Percentiles rank a stretch among this genome's conserved stretches.
These are phyloP conservation scores for Ginglymostoma cirratum DNA, from an alignment of 2,113 vertebrate species.

Conservation along the genomic window DNA sequence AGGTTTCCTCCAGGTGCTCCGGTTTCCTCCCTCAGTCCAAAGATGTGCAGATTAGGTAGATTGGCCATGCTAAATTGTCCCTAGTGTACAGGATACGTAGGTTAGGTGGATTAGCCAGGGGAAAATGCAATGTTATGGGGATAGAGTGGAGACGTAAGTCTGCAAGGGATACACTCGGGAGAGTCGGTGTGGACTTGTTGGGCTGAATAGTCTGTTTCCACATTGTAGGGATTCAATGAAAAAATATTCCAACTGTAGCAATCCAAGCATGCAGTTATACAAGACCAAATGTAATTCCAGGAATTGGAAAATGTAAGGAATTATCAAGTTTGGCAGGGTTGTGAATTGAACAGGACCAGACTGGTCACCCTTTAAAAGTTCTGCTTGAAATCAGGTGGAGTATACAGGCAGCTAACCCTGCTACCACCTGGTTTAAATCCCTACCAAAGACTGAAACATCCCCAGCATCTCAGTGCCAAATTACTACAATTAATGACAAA, in stretches of 20 bases:
- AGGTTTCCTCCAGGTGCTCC: too few species aligned
- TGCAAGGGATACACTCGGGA: too few species aligned
- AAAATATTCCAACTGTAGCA: not conserved
- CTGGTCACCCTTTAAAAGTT: not conserved
- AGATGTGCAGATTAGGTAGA: too few species aligned
- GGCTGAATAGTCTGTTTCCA: too few species aligned
- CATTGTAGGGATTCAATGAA: not conserved
- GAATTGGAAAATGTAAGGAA: not conserved
- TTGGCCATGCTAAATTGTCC: too few species aligned
- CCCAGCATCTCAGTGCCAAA: not conserved
- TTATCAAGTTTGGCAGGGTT: not conserved
- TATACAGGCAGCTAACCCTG: not conserved
- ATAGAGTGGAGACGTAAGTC: too few species aligned
- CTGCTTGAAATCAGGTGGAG: not conserved
- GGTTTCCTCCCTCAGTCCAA: too few species aligned
- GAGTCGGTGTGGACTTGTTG: too few species aligned
- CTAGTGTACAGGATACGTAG: too few species aligned
- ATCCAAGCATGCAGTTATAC: not conserved
- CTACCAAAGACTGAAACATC: not conserved
- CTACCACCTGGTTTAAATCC: not conserved
- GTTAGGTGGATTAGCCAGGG: too few species aligned
- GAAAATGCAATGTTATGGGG: too few species aligned
- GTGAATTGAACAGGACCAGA: not conserved
- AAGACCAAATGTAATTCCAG: not conserved
- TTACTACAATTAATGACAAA: not conserved